A percentile compares a stretch with the other conserved stretches of the same genome.
Evolutionary conservation across 2,113 vertebrate species (phyloP).

Genomic region (Lamprologus tigripictilis): DNA sequence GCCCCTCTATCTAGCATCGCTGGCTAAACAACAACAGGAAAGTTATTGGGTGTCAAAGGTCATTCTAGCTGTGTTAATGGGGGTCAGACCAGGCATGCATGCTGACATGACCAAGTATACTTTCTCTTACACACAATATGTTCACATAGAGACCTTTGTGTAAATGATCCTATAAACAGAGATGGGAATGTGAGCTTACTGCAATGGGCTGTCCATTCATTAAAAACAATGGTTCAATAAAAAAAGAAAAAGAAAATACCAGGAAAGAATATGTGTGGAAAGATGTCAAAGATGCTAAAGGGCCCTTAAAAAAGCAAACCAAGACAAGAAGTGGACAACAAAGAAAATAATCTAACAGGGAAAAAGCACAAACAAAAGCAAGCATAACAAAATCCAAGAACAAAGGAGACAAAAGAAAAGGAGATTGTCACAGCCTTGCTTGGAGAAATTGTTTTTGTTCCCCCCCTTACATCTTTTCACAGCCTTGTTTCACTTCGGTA

Average conservation of each 20-base stretch:
- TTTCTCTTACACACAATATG: background rate
- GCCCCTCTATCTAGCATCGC: background rate
- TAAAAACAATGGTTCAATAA: background rate
- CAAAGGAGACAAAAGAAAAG: background rate
- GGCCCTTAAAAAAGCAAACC: background rate
- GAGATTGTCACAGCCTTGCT: background rate
- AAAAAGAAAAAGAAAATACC: background rate
- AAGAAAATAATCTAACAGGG: background rate
- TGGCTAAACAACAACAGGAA: background rate
- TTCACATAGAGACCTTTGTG: background rate
- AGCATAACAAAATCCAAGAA: background rate
- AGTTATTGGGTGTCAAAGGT: background rate
- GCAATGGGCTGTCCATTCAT: background rate
- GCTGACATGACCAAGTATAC: background rate
- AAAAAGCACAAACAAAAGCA: background rate
- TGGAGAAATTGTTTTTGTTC: background rate
- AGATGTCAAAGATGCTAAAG: background rate
- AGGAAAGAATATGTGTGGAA: background rate
- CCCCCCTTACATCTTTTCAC: background rate
- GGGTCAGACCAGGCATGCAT: background rate
- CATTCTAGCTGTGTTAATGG: background rate
- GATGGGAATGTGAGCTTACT: rapidly evolving
- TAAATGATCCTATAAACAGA: rapidly evolving
- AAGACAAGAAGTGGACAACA: background rate
- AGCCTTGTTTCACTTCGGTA: slow-evolving; percentile 56